These are phyloP conservation scores for Nettapus auritus DNA, from an alignment of 2,113 vertebrate species.

Conservation along the genomic window DNA sequence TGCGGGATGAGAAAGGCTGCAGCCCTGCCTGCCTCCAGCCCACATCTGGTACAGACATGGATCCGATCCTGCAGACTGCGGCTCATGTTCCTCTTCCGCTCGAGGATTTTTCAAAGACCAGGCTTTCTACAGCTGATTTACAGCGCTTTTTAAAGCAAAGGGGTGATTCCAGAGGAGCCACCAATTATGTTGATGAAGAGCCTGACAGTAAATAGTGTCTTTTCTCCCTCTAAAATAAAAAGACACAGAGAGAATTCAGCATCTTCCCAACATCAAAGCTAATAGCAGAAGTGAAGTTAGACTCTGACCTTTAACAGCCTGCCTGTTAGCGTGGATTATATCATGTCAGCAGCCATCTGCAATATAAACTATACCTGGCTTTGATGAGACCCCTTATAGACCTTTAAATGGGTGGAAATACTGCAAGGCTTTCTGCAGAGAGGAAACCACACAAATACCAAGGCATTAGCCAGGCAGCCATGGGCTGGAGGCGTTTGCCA, in stretches of 20 bases:
- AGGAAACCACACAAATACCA: constrained; percentile 35
- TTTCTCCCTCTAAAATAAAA: constrained; percentile 51
- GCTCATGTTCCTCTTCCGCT: neutral
- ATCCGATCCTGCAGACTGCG: neutral
- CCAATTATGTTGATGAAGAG: constrained; percentile 71
- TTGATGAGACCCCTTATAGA: constrained; percentile 68
- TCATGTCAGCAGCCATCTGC: constrained; percentile 70
- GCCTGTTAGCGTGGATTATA: constrained; percentile 67
- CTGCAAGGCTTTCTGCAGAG: neutral
- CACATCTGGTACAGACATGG: constrained; percentile 57
- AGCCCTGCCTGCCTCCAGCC: neutral
- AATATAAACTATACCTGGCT: constrained; percentile 72
- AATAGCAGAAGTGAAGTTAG: constrained; percentile 69
- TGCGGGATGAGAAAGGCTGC: neutral
- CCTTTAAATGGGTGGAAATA: constrained; percentile 54
- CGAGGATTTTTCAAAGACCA: constrained; percentile 22
- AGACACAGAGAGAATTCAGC: constrained; percentile 45
- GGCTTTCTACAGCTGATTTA: constrained; percentile 68
- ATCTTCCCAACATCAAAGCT: constrained; percentile 70
- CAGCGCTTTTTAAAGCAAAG: constrained; percentile 15
- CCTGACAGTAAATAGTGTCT: constrained; percentile 64
- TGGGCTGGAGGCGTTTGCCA: neutral
- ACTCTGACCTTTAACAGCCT: constrained; percentile 71
- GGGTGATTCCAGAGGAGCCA: constrained; percentile 21
- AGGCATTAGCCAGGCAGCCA: neutral